Base-by-base conservation (phyloP, 2,113 vertebrate genomes). In the Pongo abelii region DNA sequence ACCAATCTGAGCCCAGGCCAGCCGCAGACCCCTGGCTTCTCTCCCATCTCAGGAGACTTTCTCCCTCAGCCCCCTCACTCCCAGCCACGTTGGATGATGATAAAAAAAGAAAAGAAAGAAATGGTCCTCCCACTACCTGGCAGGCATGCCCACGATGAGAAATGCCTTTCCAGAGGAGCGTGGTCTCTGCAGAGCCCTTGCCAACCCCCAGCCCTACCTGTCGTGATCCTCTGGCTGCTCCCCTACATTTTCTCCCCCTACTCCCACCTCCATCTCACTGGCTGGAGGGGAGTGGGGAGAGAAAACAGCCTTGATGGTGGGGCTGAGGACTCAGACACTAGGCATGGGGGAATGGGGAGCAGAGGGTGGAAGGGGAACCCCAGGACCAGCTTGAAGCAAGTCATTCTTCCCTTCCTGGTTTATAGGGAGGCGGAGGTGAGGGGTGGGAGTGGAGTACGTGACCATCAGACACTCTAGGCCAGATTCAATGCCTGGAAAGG, bases 61-160 rank as follows among this genome's bases (percentile, higher is more conserved):
- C 40, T 89, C 78, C 75, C 91, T 18, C 35, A 32, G 35, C 48
- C 43, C 61, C 40, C 87, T 67, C 79, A 20, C 77, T 70, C 59
- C 57, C 64, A 87, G 90, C 79, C 92, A 46, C 48, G 18, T 72
- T n/a, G 75, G 57, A 93, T 38, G 61, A 75, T 43, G 86, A 93
- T 92, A 86, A 95, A 96, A 95, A 95, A 93, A 84, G 95, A 85
- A 89, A 92, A 75, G 84, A 93, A 91, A 96, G 92, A 79, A 80
- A 52, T 23, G 32, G 80, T 72, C 95, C 96, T 96, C 95, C 95
- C 80, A 96, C 94, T 79, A 84, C 61, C 91, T 78, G 57, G 90
- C 83, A 95, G 85, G 78, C 52, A 0, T 30, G 59, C 89, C 92
- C 79, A 57, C 0, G 1, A 69, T 3, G 32, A 90, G 87, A 93